Evolutionary conservation across 2,888 invertebrate genomes (phyloP).

Genomic region (Nezara viridula): DNA sequence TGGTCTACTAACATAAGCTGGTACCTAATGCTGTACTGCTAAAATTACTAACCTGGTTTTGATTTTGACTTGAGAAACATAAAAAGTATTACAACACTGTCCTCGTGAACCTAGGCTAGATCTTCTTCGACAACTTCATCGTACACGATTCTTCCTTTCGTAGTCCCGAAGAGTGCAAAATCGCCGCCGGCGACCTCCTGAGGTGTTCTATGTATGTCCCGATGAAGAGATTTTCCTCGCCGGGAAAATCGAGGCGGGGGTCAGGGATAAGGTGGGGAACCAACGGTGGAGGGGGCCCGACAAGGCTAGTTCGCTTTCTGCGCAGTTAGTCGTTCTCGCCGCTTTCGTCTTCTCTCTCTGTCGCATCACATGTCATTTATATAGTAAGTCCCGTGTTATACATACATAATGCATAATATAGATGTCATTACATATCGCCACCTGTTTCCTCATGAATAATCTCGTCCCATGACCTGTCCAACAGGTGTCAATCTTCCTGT

Average conservation of each 20-base stretch:
- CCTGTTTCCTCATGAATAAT: too few relatives aligned
- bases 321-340: conserved; percentile 51
- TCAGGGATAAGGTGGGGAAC: background rate
- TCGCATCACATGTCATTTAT: background rate
- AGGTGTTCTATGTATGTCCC: background rate
- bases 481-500: background rate
- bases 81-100: background rate
- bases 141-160: background rate
- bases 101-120: background rate
- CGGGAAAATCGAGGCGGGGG: conserved; percentile 23
- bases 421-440: background rate
- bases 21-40: background rate
- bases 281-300: conserved; percentile 30
- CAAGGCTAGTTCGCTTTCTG: conserved; percentile 53
- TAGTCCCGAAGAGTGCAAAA: background rate
- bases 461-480: background rate
- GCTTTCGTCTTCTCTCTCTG: background rate
- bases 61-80: background rate
- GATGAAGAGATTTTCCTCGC: conserved; percentile 25
- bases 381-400: conserved; percentile 17
- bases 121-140: background rate
- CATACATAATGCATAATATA: background rate
- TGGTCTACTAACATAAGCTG: too few relatives aligned
- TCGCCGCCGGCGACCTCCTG: background rate
- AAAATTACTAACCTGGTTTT: background rate